A percentile compares a stretch with the other conserved stretches of the same genome.
These are phyloP conservation scores for Marmota flaviventris DNA, from an alignment of 2,113 vertebrate species.

Conservation along the genomic window DNA sequence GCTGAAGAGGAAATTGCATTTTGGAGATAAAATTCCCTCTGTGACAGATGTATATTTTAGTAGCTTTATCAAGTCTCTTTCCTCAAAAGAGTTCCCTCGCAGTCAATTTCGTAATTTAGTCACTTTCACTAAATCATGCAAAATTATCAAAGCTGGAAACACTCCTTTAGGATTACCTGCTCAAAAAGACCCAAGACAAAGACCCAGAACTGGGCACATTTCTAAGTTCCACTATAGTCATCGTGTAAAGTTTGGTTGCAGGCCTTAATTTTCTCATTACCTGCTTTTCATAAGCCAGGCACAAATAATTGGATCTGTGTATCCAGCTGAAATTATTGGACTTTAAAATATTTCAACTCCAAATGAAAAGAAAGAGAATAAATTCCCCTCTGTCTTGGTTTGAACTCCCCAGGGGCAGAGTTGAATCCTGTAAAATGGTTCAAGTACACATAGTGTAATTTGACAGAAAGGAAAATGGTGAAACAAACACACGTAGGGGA, in stretches of 20 bases:
- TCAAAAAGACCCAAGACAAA: slow-evolving; percentile 6
- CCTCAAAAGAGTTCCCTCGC: neutral
- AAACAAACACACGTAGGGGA: neutral
- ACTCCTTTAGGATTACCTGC: neutral
- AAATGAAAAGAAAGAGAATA: slow-evolving; percentile 36
- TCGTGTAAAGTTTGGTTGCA: neutral
- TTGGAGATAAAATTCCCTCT: slow-evolving; percentile 63
- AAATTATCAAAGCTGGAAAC: slow-evolving; percentile 2
- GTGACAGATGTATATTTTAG: slow-evolving; percentile 52
- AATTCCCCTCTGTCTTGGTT: neutral
- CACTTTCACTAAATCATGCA: slow-evolving; percentile 20
- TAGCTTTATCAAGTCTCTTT: slow-evolving; percentile 55
- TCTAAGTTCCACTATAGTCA: neutral
- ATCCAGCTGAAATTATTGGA: neutral
- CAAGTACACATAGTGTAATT: neutral
- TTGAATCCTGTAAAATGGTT: neutral
- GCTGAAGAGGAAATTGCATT: slow-evolving; percentile 57
- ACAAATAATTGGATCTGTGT: neutral
- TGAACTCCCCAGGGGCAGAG: neutral
- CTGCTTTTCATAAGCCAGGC: neutral
- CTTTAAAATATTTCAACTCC: slow-evolving; percentile 19
- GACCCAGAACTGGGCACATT: neutral
- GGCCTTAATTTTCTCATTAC: neutral
- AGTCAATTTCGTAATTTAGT: slow-evolving; percentile 39
- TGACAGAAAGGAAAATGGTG: neutral